Evolutionary conservation across 2,113 vertebrate genomes (phyloP).

Genomic region (Sylvietta virens): DNA sequence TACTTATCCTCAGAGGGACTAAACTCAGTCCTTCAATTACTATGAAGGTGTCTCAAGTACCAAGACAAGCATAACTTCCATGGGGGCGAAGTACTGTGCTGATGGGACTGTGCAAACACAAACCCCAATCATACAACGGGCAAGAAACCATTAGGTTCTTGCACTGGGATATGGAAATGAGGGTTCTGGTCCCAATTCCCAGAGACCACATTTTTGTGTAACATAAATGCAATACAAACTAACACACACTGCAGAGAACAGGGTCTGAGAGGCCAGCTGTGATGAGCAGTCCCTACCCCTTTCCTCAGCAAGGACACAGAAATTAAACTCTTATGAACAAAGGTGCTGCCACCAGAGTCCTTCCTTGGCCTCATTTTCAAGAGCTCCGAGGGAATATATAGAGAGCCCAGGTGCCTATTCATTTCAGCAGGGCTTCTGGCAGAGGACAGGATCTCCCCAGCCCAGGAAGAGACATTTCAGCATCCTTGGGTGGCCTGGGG

Average conservation of each 20-base stretch:
- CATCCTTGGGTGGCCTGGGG: neutral
- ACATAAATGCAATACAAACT: neutral
- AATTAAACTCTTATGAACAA: neutral
- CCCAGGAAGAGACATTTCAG: neutral
- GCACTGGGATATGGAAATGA: neutral
- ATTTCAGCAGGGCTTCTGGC: neutral
- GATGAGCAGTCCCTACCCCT: neutral
- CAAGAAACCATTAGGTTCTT: neutral
- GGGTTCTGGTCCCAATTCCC: neutral
- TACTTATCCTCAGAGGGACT: neutral
- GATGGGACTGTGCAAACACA: rapidly evolving
- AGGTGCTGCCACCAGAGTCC: neutral
- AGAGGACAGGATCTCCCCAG: neutral
- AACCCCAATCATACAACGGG: neutral
- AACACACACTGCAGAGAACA: neutral
- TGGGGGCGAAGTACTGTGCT: neutral
- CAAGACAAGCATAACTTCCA: neutral
- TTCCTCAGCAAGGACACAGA: neutral
- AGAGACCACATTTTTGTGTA: neutral
- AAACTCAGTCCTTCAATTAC: neutral
- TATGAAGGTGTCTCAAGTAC: neutral
- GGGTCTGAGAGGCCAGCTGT: rapidly evolving
- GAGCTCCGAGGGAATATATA: neutral
- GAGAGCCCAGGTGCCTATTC: neutral
- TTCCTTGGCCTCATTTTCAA: neutral